Base-by-base conservation (phyloP, 2,113 vertebrate genomes). In the Brachypteracias leptosomus region DNA sequence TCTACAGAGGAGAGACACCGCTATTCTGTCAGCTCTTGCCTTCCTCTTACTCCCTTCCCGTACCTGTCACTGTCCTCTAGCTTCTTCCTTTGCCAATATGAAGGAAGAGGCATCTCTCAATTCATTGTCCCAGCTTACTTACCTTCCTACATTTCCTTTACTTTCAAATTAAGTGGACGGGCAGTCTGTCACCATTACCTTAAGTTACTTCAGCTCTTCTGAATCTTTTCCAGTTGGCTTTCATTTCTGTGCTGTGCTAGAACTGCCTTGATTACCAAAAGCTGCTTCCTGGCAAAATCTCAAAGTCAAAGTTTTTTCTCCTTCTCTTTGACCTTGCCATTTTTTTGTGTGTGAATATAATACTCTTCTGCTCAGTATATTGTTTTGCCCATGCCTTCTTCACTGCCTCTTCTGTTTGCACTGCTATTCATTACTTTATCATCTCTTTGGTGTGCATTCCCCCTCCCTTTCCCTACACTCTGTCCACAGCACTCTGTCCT, bases 211-310 rank as follows among this genome's bases (percentile, higher is more conserved):
- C 61, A 75, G 18, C 47, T 78, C 52, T 91, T 91, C 68, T 78
- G 88, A 95, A 89, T 71, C 42, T 87, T 61, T 82, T 95, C 70
- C 57, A 78, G 47, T 63, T 88, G 77, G 57, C 70, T 89, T 91
- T 89, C 28, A 38, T 91, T 78, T 93, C 65, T 81, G 16, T 5
- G 1, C 20, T 88, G 38, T 85, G 35, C 18, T 88, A 76, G 66
- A 88, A 75, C 26, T 68, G 14, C 40, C 57, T 82, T 78, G 47
- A 67, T 85, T 90, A 92, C 61, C 68, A 84, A 96, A 90, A 91
- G 31, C 46, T 89, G 28, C n/a, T 59, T 72, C 71, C 83, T 94
- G 67, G 67, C 63, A 89, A 66, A 87, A 78, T 58, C 42, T 95
- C 91, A 93, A 85, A 85, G 57, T 52, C 16, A 2, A 47, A 76